These are phyloP conservation scores for Metaphire vulgaris DNA, from an alignment of 1,140 invertebrate species.

Conservation along the genomic window DNA sequence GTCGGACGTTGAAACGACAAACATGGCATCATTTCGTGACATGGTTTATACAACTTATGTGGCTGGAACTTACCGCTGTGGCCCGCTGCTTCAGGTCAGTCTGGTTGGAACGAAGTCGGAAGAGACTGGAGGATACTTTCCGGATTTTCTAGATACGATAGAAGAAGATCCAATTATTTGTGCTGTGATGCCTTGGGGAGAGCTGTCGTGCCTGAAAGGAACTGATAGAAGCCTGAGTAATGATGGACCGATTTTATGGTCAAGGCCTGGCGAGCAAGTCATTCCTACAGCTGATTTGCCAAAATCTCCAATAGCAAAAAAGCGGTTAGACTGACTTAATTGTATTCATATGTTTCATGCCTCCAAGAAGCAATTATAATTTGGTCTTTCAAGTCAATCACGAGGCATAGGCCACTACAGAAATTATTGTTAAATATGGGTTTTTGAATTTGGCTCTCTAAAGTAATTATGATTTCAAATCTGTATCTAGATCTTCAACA, in stretches of 20 bases:
- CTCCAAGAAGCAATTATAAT: too few species aligned
- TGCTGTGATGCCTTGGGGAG: slow-evolving; percentile 89
- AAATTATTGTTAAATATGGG: too few species aligned
- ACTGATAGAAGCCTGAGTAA: slow-evolving; percentile 83
- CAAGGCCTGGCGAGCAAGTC: slow-evolving; percentile 91
- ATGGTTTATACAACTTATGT: slow-evolving; percentile 73
- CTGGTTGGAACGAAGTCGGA: slow-evolving; percentile 94
- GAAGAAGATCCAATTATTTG: slow-evolving; percentile 80
- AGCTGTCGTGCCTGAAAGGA: slow-evolving; percentile 76
- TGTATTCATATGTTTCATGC: too few species aligned
- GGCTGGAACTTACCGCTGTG: slow-evolving; percentile 73
- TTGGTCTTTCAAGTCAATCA: too few species aligned
- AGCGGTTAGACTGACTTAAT: too few species aligned
- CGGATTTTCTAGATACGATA: slow-evolving; percentile 75
- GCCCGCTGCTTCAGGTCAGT: slow-evolving; percentile 87
- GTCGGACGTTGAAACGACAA: slow-evolving; percentile 90
- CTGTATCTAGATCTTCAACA: too few species aligned
- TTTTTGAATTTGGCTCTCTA: too few species aligned
- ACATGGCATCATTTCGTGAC: slow-evolving; percentile 78
- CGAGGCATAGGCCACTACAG: too few species aligned
- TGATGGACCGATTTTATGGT: slow-evolving; percentile 97
- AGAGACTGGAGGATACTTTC: slow-evolving; percentile 92
- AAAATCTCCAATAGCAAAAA: slow-evolving; percentile 78
- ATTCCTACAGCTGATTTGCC: slow-evolving; percentile 82
- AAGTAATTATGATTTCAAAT: too few species aligned